Base-by-base conservation (phyloP, 2,888 invertebrate species). In the Maniola hyperantus region DNA sequence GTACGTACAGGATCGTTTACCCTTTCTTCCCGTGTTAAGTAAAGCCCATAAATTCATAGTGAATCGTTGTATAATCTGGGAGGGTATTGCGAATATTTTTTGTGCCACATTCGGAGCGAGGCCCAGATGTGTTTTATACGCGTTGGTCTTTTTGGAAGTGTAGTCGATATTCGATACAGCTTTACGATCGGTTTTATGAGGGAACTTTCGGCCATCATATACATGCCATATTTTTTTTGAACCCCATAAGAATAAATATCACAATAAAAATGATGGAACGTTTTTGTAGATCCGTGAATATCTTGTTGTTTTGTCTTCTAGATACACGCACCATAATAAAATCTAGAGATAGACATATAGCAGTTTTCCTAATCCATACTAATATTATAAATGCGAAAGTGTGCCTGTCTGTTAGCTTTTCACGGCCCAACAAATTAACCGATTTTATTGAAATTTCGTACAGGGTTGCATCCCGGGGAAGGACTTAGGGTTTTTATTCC, bases 51-150 rank as follows among this genome's bases (percentile, higher is more conserved):
- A 64, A 57, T 64, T 39, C 55, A 48, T 48, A 15, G 57, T 18
- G 26, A 20, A 26, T 39, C 55, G 48, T 36, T 57, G 33, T 55
- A 59, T 50, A 50, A 20, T 46, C 18, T 18, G 36, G 33, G 44
- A 67, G 48, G 6, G 36, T n/a, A 42, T 65, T 65, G 36, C 48
- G 18, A 50, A 67, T 57, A 70, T 65, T 61, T 67, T 63, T 63
- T 67, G 57, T 63, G 15, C n/a, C 2, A 15, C 13, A 44, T 50
- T 51, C 48, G 48, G 51, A 64, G 36, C 44, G 42, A 39, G 50
- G 51, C 60, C 51, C 67, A 68, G 70, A 68, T 70, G 68, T 68
- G 57, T 70, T 70, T 68, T 70, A 70, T 65, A 59, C 42, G 4
- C 13, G 2, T 18, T 11, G 5, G 18, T 48, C 44, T 65, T 65